phyloP scores from a whole-genome alignment of 1,140 invertebrate species.

The Drosophila novamexicana region DNA sequence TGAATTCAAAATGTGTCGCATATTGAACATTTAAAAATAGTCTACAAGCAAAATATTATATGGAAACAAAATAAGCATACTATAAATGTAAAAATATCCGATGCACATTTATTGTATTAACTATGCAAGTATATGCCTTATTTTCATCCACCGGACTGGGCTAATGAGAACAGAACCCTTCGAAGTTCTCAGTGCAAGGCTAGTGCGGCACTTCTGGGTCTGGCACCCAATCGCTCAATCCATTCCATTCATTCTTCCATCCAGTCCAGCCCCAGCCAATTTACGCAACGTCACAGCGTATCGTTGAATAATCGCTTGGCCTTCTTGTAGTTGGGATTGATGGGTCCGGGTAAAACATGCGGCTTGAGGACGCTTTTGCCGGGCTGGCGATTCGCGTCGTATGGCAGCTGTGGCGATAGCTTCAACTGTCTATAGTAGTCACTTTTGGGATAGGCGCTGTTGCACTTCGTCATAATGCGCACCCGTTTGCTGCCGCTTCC shows the following conservation, averaged over 20 bases:
- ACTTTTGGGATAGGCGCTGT: constrained; percentile 88
- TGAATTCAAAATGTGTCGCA: constrained; percentile 29
- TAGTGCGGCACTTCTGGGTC: background rate
- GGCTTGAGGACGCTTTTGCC: constrained; percentile 89
- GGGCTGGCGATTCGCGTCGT: constrained; percentile 88
- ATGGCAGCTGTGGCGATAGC: constrained; percentile 90
- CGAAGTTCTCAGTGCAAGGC: background rate
- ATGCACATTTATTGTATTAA: constrained; percentile 28
- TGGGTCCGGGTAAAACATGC: constrained; percentile 88
- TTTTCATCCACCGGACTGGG: constrained; percentile 16
- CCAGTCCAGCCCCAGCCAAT: constrained; percentile 30
- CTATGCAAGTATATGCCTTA: constrained; percentile 34
- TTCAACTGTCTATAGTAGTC: constrained; percentile 89
- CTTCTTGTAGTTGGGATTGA: constrained; percentile 90
- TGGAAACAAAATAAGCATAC: constrained; percentile 35
- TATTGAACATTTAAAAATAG: constrained; percentile 35
- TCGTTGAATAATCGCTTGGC: constrained; percentile 84
- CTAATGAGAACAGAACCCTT: background rate
- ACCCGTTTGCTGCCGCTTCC: constrained; percentile 84
- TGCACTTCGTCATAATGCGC: constrained; percentile 88
- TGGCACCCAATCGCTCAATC: background rate
- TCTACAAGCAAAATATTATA: constrained; percentile 35
- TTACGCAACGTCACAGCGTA: constrained; percentile 68
- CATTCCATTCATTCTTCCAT: constrained; percentile 13
- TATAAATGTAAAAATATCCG: constrained; percentile 41